phyloP scores from a whole-genome alignment of 1,140 invertebrate species.

The Armadillidium nasatum region DNA sequence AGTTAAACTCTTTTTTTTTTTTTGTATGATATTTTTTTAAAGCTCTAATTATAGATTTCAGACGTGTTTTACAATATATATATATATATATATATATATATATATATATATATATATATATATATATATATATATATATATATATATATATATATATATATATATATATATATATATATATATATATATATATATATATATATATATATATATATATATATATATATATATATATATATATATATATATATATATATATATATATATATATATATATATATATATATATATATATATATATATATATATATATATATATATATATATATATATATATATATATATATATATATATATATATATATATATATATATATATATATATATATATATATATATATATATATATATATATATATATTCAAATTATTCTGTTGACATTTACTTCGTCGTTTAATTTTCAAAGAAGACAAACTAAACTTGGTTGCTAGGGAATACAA shows the following conservation, averaged over 20 bases:
- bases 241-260: constrained; percentile 13
- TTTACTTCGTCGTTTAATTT: neutral
- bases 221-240: constrained; percentile 13
- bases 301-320: constrained; percentile 7
- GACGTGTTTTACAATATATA: neutral
- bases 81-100: constrained; percentile 4
- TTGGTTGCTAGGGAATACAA: no score
- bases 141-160: constrained; percentile 15
- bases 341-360: constrained; percentile 14
- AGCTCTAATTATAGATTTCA: no score
- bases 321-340: constrained; percentile 5
- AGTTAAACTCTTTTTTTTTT: no score
- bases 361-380: constrained; percentile 11
- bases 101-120: constrained; percentile 15
- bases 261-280: neutral
- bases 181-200: constrained; percentile 14
- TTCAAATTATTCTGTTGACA: neutral
- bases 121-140: constrained; percentile 15
- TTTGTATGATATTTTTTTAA: no score
- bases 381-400: constrained; percentile 15
- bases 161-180: constrained; percentile 15
- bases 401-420: constrained; percentile 13
- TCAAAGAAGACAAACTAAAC: no score
- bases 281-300: neutral
- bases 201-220: constrained; percentile 15